Percentiles rank a stretch among this genome's conserved stretches.
These are phyloP conservation scores for Hyperoodon ampullatus DNA, from an alignment of 2,113 vertebrate species.

Conservation along the genomic window DNA sequence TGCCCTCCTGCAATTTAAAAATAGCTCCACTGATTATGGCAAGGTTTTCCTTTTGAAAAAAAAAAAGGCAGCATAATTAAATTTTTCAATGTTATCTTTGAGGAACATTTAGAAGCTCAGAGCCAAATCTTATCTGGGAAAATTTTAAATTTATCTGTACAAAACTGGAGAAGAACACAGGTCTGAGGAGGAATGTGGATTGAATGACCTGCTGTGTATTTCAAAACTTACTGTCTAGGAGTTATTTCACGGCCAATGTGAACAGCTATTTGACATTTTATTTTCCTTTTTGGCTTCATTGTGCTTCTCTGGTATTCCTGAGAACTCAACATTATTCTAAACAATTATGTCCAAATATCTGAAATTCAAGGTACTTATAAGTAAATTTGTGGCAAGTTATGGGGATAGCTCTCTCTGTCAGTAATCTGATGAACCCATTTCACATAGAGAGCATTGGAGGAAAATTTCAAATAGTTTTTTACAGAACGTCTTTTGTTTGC, in stretches of 20 bases:
- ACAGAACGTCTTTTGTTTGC: background rate
- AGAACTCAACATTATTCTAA: background rate
- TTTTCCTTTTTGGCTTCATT: background rate
- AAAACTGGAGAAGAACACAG: slow-evolving; percentile 40
- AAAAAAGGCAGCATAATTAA: background rate
- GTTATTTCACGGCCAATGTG: background rate
- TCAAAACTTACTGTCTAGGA: slow-evolving; percentile 1
- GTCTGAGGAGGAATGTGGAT: background rate
- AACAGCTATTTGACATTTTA: background rate
- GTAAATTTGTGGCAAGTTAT: background rate
- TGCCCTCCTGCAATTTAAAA: slow-evolving; percentile 77
- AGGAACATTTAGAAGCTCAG: slow-evolving; percentile 71
- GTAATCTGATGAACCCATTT: background rate
- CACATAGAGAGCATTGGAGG: background rate
- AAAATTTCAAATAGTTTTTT: background rate
- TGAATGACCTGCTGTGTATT: background rate
- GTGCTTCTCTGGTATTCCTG: background rate
- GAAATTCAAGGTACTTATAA: background rate
- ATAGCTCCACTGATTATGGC: slow-evolving; percentile 64
- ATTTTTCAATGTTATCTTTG: slow-evolving; percentile 68
- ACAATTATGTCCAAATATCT: background rate
- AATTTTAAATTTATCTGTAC: slow-evolving; percentile 47
- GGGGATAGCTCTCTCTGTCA: background rate
- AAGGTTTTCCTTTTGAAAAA: slow-evolving; percentile 76
- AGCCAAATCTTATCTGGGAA: slow-evolving; percentile 61